phyloP scores from a whole-genome alignment of 2,113 vertebrate genomes.

The Leuciscus idus region DNA sequence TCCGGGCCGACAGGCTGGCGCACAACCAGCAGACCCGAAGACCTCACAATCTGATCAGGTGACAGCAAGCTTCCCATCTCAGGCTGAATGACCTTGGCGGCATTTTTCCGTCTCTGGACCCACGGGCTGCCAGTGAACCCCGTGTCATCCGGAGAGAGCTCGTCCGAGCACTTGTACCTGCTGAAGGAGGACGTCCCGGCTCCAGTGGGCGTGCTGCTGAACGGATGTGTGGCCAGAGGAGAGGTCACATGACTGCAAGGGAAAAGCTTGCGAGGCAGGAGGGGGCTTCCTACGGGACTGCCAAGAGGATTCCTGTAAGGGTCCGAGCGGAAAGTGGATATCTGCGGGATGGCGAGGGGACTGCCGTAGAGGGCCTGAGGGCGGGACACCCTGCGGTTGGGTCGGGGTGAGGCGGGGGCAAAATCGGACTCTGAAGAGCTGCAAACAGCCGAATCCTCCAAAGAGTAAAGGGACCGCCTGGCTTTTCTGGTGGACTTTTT shows the following conservation, averaged over 20 bases:
- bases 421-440: neutral
- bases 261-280: constrained; percentile 45
- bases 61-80: neutral
- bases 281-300: constrained; percentile 24
- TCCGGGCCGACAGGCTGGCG: constrained; percentile 57
- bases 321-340: constrained; percentile 26
- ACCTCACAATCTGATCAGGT: neutral
- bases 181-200: neutral
- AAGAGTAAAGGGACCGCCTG: accelerated
- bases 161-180: constrained; percentile 45
- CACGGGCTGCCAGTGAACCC: constrained; percentile 57
- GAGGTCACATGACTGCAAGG: constrained; percentile 53
- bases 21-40: constrained; percentile 15
- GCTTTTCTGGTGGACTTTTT: constrained; percentile 56
- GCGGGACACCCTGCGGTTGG: constrained; percentile 35
- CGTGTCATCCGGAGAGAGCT: constrained; percentile 49
- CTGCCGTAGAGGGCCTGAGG: constrained; percentile 52
- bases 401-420: neutral
- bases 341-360: constrained; percentile 50
- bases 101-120: constrained; percentile 58
- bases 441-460: constrained; percentile 51
- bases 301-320: constrained; percentile 29
- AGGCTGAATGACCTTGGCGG: constrained; percentile 47
- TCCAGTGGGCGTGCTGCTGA: constrained; percentile 47
- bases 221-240: neutral